phyloP scores from a whole-genome alignment of 2,888 invertebrate genomes.

The Muschampia plurimacula region DNA sequence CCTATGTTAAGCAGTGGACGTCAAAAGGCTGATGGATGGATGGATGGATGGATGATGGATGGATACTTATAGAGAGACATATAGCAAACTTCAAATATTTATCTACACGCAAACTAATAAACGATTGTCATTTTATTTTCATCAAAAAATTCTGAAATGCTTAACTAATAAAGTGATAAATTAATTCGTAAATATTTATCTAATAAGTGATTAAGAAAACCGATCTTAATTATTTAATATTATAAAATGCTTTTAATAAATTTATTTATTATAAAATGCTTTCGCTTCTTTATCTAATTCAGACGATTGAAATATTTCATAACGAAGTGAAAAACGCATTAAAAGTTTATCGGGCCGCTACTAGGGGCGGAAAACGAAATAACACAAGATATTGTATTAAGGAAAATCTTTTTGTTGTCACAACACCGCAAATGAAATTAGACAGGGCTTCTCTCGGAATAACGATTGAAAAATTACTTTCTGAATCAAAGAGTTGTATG shows the following conservation, averaged over 20 bases:
- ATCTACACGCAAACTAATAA: background rate
- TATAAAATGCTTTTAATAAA: slow-evolving; percentile 62
- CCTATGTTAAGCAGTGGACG: no score
- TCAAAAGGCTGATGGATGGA: no score
- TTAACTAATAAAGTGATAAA: background rate
- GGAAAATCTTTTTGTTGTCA: slow-evolving; percentile 42
- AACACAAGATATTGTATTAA: slow-evolving; percentile 43
- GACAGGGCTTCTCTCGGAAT: slow-evolving; percentile 20
- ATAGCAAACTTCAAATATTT: no score
- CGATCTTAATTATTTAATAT: slow-evolving; percentile 53
- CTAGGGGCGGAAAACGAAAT: slow-evolving; percentile 57
- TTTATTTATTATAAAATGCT: slow-evolving; percentile 60
- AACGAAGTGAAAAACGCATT: slow-evolving; percentile 76
- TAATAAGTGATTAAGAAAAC: slow-evolving; percentile 53
- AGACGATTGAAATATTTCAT: slow-evolving; percentile 71
- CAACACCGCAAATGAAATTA: slow-evolving; percentile 38
- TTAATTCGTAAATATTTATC: background rate
- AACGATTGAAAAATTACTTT: slow-evolving; percentile 32
- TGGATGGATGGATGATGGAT: no score
- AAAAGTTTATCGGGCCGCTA: slow-evolving; percentile 67
- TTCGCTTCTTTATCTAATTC: slow-evolving; percentile 66
- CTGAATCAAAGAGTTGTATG: slow-evolving; percentile 29
- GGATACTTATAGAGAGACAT: no score
- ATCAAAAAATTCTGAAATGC: no score
- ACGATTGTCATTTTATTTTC: no score